Conservation (phyloP, 2,888 invertebrate genomes). For the Apoda limacodes region DNA sequence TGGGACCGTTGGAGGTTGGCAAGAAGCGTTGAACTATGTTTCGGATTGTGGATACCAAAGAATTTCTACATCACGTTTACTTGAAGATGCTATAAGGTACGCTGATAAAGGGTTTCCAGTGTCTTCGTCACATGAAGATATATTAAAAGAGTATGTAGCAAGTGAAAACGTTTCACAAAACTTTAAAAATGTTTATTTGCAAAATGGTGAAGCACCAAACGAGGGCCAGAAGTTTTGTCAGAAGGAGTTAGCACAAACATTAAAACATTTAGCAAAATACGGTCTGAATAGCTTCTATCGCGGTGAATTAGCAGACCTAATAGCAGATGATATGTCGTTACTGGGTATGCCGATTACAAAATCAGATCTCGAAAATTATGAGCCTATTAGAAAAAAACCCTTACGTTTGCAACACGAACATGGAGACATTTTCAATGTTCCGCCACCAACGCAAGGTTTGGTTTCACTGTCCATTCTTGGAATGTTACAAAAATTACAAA, state of each 20-base stretch:
- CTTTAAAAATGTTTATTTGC: slow-evolving; percentile 33
- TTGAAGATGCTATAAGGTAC: slow-evolving; percentile 48
- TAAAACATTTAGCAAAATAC: slow-evolving; percentile 35
- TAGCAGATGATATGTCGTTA: slow-evolving; percentile 38
- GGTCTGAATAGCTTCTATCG: slow-evolving; percentile 48
- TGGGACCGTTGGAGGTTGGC: slow-evolving; percentile 55
- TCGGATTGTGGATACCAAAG: slow-evolving; percentile 44
- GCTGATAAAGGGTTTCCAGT: slow-evolving; percentile 49
- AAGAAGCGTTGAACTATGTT: slow-evolving; percentile 50
- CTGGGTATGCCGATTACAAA: slow-evolving; percentile 47
- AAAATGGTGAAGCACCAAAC: slow-evolving; percentile 31
- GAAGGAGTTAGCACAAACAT: slow-evolving; percentile 39
- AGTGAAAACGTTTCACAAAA: slow-evolving; percentile 19
- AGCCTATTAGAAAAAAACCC: slow-evolving; percentile 38
- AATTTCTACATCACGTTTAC: slow-evolving; percentile 32
- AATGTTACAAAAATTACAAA: slow-evolving; percentile 42
- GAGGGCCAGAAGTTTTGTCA: slow-evolving; percentile 40
- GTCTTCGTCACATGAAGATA: slow-evolving; percentile 27
- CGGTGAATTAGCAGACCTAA: slow-evolving; percentile 41
- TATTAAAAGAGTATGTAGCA: slow-evolving; percentile 16
- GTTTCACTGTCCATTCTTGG: slow-evolving; percentile 47
- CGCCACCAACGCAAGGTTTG: slow-evolving; percentile 59
- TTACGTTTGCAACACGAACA: slow-evolving; percentile 37
- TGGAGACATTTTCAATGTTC: slow-evolving; percentile 46
- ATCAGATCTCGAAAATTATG: slow-evolving; percentile 42